Conservation (phyloP, 2,113 vertebrate species). For the Rhabdornis inornatus region DNA sequence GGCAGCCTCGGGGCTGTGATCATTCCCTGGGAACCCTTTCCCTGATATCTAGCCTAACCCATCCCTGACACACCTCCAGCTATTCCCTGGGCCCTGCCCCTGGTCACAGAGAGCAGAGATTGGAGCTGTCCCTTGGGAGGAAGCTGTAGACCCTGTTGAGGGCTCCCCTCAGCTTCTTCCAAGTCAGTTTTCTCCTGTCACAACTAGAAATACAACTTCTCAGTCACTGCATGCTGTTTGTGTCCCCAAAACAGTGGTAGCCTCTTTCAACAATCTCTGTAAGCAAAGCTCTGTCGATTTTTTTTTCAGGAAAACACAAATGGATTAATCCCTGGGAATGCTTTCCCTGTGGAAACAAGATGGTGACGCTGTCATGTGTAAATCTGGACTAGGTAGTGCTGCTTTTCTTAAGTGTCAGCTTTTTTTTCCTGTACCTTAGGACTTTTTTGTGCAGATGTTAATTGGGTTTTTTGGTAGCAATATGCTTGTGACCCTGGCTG, state of each 20-base stretch:
- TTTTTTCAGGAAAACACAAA: rapidly evolving
- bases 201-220: not conserved
- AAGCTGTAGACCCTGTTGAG: not conserved
- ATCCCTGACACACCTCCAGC: not conserved
- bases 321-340: not conserved
- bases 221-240: rapidly evolving
- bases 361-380: not conserved
- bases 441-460: not conserved
- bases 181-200: not conserved
- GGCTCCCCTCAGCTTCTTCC: not conserved
- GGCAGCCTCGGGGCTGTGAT: rapidly evolving
- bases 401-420: not conserved
- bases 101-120: not conserved
- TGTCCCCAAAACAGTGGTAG: not conserved
- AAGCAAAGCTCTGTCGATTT: not conserved
- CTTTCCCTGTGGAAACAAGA: not conserved
- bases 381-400: not conserved
- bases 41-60: not conserved
- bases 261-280: not conserved
- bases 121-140: rapidly evolving
- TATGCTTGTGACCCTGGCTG: too few species aligned
- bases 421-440: not conserved
- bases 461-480: not conserved
- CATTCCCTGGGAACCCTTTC: not conserved
- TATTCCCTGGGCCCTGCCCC: not conserved